A percentile compares a stretch with the other conserved stretches of the same genome.
These are phyloP conservation scores for Monodelphis domestica DNA, from an alignment of 2,797 vertebrate species.

Conservation along the genomic window DNA sequence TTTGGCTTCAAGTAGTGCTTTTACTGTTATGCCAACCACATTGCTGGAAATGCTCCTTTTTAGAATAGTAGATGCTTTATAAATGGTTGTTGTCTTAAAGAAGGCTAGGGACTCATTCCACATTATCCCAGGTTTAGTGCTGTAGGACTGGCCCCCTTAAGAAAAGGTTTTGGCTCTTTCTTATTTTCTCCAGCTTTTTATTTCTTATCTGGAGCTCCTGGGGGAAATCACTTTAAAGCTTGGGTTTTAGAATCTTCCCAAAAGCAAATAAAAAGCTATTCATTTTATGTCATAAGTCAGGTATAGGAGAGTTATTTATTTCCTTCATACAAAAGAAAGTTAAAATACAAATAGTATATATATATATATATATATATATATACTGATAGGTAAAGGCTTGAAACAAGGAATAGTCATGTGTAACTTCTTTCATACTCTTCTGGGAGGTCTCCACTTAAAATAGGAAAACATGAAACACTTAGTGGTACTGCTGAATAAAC, in stretches of 20 bases:
- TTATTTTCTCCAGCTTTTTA: neutral
- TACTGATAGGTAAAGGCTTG: neutral
- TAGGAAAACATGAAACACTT: neutral
- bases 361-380: neutral
- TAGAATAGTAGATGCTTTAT: neutral
- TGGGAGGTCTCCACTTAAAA: neutral
- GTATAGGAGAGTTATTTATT: neutral
- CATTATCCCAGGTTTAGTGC: no score
- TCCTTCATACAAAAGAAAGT: neutral
- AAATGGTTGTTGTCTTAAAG: neutral
- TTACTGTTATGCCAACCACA: no score
- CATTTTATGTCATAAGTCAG: neutral
- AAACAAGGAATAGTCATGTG: neutral
- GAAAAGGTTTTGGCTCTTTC: neutral
- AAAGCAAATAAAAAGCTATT: neutral
- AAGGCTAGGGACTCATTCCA: neutral
- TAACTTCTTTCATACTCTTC: neutral
- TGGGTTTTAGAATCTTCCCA: neutral
- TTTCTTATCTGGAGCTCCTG: neutral
- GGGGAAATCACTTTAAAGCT: neutral
- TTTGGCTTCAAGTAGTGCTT: no score
- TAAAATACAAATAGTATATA: neutral
- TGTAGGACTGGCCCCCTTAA: no score
- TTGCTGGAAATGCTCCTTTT: no score
- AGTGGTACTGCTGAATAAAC: neutral